A percentile compares a stretch with the other conserved stretches of the same genome.
Conservation (phyloP, 2,797 vertebrate species). For the Selene dorsalis region DNA sequence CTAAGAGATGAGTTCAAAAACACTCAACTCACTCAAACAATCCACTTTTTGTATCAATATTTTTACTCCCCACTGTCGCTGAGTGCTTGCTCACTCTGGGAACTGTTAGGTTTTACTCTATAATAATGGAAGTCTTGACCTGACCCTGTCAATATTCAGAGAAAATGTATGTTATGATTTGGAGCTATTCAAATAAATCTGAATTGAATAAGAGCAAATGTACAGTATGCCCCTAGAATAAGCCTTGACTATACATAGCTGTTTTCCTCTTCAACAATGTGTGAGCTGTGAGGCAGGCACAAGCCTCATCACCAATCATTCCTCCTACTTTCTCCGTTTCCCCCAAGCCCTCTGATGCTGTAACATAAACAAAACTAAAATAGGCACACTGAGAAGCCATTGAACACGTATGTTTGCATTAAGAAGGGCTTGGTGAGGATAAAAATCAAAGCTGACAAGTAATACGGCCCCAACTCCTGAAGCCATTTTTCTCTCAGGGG, state of each 20-base stretch:
- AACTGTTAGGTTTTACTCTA: too few relatives aligned
- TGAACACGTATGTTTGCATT: constrained; percentile 50
- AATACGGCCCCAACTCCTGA: constrained; percentile 27
- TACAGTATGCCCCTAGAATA: constrained; percentile 1
- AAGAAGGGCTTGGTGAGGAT: constrained; percentile 34
- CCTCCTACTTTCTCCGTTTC: constrained; percentile 23
- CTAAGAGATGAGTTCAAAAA: neutral
- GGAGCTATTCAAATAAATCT: too few relatives aligned
- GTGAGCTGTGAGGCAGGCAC: constrained; percentile 11
- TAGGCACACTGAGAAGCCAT: constrained; percentile 36
- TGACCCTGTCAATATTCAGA: too few relatives aligned
- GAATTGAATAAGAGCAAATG: neutral
- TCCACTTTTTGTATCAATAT: neutral
- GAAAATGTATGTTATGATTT: too few relatives aligned
- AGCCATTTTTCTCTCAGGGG: constrained; percentile 46
- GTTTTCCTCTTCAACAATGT: constrained; percentile 11
- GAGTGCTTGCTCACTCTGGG: too few relatives aligned
- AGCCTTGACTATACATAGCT: neutral
- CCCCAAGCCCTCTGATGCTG: constrained; percentile 21
- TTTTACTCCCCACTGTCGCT: too few relatives aligned
- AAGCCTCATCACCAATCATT: constrained; percentile 20
- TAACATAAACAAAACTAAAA: constrained; percentile 59
- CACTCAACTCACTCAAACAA: neutral
- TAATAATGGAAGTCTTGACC: too few relatives aligned
- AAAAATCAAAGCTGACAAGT: constrained; percentile 43